Base-by-base conservation (phyloP, 2,797 vertebrate genomes). In the Delichon dasypus region DNA sequence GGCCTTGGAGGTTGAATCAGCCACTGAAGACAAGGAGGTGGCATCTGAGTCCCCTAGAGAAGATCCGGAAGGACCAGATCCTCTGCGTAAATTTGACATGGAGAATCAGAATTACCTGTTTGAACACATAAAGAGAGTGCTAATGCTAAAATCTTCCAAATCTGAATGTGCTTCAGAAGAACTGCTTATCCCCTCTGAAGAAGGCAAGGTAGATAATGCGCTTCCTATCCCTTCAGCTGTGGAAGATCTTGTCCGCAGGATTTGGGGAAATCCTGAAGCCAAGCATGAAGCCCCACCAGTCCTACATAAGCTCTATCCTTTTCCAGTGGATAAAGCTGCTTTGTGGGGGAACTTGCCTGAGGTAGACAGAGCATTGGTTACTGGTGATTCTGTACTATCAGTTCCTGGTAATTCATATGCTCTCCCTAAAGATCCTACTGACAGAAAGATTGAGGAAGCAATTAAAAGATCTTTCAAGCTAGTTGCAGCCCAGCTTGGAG, bases 391-490 rank as follows among this genome's bases (percentile, higher is more conserved):
- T 82, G 42, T 72, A 13, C 61, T 88, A 15, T 58, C 90, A 27
- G 23, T 65, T 22, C 32, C 71, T 91, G 54, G 48, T 92, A 45
- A 82, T 66, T 19, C 3, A 27, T 79, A 76, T 84, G 67, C 36
- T 76, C 21, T 92, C 22, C 94, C 73, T 81, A 71, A 94, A 83
- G 91, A 96, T 91, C 74, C 72, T 90, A 91, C 78, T 81, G 97
- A 97, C 51, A 96, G 80, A 93, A 95, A 95, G 72, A 62, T 92
- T 67, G 95, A 97, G 71, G 93, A 96, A 94, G 79, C 73, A 62
- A 95, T 97, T 85, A 96, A 95, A 88, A 96, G 85, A 44, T 95
- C 93, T 89, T 97, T 96, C 71, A 94, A 81, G 40, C 84, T 97
- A 80, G 94, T 20, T 75, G 34, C 87, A 92, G 87, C 94, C 66